Percentiles rank a stretch among this genome's conserved stretches.
phyloP scores from a whole-genome alignment of 2,888 invertebrate species.

The Caradrina clavipalpis region DNA sequence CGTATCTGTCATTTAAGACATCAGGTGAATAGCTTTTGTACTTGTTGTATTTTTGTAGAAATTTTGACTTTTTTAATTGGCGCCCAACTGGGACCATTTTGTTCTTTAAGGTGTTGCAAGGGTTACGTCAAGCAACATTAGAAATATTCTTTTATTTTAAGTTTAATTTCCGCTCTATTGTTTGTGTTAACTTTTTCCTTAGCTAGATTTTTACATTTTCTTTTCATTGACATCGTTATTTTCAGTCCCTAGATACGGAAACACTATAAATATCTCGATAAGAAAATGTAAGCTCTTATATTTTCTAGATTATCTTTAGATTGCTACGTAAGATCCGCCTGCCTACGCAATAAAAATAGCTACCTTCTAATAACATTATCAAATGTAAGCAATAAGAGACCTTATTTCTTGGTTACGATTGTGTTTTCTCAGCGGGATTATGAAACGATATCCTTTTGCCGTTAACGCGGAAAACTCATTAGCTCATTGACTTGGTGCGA shows the following conservation, averaged over 20 bases:
- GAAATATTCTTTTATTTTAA: neutral
- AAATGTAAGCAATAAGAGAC: conserved; percentile 46
- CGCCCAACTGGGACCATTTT: conserved; percentile 5
- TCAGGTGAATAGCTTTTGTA: neutral
- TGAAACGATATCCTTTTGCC: conserved; percentile 73
- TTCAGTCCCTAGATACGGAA: conserved; percentile 1
- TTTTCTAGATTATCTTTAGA: conserved; percentile 23
- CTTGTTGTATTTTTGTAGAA: neutral
- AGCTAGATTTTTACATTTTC: conserved; percentile 1
- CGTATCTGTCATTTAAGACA: conserved; percentile 15
- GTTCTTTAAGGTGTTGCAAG: neutral
- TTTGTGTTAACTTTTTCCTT: neutral
- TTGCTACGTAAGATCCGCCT: conserved; percentile 13
- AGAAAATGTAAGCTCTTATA: conserved; percentile 18
- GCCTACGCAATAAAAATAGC: conserved; percentile 23
- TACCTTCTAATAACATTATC: conserved; percentile 33
- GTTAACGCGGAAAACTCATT: conserved; percentile 78
- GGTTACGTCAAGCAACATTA: neutral
- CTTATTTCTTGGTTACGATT: conserved; percentile 60
- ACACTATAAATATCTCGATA: conserved; percentile 13
- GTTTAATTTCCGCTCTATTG: neutral
- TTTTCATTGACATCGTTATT: conserved; percentile 13
- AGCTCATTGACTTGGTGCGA: conserved; percentile 70
- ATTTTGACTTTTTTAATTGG: neutral
- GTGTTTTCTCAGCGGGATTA: conserved; percentile 73